phyloP scores from a whole-genome alignment of 1,140 invertebrate species.

The Pygmarrhopalites habei region DNA sequence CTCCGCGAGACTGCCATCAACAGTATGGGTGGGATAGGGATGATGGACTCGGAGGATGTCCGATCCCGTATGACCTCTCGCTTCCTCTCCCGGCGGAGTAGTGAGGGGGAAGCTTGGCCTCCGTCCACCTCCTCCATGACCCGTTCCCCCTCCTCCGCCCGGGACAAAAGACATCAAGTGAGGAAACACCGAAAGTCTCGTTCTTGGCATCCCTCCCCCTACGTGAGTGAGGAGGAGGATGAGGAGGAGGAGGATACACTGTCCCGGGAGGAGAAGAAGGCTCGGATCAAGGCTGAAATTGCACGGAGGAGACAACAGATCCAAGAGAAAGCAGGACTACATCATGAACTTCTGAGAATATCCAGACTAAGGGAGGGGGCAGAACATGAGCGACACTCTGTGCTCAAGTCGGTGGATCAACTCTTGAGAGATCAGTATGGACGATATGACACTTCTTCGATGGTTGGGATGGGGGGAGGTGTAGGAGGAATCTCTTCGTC shows the following conservation, averaged over 20 bases:
- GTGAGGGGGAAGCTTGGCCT: constrained; percentile 44
- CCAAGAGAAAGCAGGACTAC: constrained; percentile 54
- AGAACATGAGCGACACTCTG: constrained; percentile 41
- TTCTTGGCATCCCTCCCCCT: constrained; percentile 56
- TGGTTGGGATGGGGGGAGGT: neutral
- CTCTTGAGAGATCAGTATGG: constrained; percentile 45
- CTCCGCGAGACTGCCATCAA: constrained; percentile 48
- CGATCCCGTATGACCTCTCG: constrained; percentile 39
- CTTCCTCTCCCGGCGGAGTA: constrained; percentile 43
- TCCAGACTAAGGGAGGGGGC: constrained; percentile 46
- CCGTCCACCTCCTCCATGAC: constrained; percentile 14
- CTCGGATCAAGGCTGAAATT: constrained; percentile 58
- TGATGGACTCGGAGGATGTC: constrained; percentile 37
- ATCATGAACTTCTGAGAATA: constrained; percentile 52
- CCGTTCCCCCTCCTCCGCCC: constrained; percentile 11
- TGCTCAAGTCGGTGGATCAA: constrained; percentile 51
- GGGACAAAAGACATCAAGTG: constrained; percentile 37
- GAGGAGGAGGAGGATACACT: constrained; percentile 48
- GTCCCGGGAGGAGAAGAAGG: constrained; percentile 54
- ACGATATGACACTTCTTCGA: constrained; percentile 15
- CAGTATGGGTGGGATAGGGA: constrained; percentile 42
- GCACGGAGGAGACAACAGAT: constrained; percentile 55
- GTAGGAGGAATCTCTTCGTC: neutral
- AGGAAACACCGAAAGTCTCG: constrained; percentile 47
- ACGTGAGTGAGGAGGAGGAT: constrained; percentile 48